Base-by-base conservation (phyloP, 1,140 invertebrate species). In the Hydropsyche tenuis region DNA sequence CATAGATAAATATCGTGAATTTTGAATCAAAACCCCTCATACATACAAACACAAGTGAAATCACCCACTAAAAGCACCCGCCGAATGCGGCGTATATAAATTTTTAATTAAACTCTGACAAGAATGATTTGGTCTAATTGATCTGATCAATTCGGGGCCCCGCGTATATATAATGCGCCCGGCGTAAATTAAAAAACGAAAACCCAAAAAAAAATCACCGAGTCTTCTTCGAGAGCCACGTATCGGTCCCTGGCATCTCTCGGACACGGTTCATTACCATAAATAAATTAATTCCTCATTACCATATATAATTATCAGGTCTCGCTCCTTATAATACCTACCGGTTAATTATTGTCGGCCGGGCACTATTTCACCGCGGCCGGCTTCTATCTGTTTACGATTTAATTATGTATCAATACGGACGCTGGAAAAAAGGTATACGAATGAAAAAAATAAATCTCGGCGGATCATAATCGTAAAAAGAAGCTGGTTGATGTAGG, bases 251-350 rank as follows among this genome's bases (percentile, higher is more conserved):
- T 69, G 48, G 72, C 73, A 77, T 77, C 75, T 77, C 53, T 51
- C 66, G 53, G 72, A 77, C 75, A 74, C 69, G 75, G 75, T 77
- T 77, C 75, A 77, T 77, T 77, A 74, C 75, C 75, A 77, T 77
- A 77, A 77, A 77, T 77, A 77, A 77, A 77, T 77, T 77, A 77
- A 77, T 77, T 77, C 75, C 73, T 77, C 69, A 77, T 77, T 77
- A 77, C 73, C 75, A 77, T 77, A 77, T 77, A 77, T 77, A 77
- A 77, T 77, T 77, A 72, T 68, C 70, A 73, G 75, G 72, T 77
- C 71, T 73, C 60, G 75, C 62, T 76, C 72, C 71, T 76, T 73
- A n/a, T n/a, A n/a, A n/a, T n/a, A 76, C 75, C 75, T 66, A 76
- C 75, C 75, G 60, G 71, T 76, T 76, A 76, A 76, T 76, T 72